Conservation (phyloP, 1,140 invertebrate genomes). For the Drosophila takahashii region DNA sequence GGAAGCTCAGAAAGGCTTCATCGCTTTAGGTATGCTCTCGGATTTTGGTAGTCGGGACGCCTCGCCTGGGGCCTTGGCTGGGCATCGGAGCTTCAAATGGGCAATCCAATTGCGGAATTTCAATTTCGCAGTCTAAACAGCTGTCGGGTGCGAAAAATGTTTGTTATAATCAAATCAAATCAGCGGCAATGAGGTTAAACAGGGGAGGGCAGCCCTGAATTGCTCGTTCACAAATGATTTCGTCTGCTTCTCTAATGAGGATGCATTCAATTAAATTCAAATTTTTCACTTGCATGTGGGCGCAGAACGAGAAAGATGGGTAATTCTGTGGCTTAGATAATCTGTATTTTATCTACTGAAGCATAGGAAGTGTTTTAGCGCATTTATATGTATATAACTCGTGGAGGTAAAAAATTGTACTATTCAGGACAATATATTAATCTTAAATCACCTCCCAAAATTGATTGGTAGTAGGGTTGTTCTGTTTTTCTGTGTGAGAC, state of each 20-base stretch:
- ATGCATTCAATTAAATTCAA: conserved; percentile 48
- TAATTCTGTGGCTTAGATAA: conserved; percentile 2
- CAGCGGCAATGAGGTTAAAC: conserved; percentile 44
- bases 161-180: conserved; percentile 48
- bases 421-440: too few relatives aligned
- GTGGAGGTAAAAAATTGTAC: too few relatives aligned
- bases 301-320: conserved; percentile 3
- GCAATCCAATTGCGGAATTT: conserved; percentile 33
- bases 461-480: neutral
- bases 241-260: conserved; percentile 41
- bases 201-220: conserved; percentile 38
- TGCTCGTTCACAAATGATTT: conserved; percentile 33
- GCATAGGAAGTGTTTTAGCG: neutral
- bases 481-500: neutral
- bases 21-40: neutral
- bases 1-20: neutral
- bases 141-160: conserved; percentile 37
- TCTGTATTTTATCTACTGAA: neutral
- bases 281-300: conserved; percentile 38
- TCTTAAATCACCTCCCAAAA: too few relatives aligned
- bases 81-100: conserved; percentile 21
- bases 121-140: conserved; percentile 25
- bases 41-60: neutral
- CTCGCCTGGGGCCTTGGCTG: conserved; percentile 15
- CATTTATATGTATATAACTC: neutral